Conservation (phyloP, 2,113 vertebrate species). For the Panthera tigris region DNA sequence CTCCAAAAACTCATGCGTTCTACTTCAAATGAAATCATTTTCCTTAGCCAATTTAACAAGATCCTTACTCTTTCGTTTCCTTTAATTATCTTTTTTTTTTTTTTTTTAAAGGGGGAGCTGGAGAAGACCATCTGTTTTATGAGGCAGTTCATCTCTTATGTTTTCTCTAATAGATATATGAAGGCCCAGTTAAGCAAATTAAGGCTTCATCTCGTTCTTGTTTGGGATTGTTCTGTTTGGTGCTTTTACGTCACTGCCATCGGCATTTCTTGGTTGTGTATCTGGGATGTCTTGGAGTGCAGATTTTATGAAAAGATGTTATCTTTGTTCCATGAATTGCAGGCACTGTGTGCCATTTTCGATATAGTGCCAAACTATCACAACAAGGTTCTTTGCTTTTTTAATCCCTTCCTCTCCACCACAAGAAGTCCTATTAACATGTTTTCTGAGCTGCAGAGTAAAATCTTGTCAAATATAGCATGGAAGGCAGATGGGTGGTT, state of each 20-base stretch:
- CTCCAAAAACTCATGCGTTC: conserved; percentile 40
- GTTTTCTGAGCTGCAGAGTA: conserved; percentile 53
- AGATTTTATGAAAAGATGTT: conserved; percentile 30
- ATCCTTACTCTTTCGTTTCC: conserved; percentile 33
- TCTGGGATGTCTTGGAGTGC: background rate
- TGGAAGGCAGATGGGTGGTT: conserved; percentile 46
- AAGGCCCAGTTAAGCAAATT: conserved; percentile 41
- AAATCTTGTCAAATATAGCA: conserved; percentile 50
- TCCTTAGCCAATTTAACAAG: conserved; percentile 63
- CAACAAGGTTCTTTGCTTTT: conserved; percentile 43
- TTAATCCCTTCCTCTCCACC: conserved; percentile 9
- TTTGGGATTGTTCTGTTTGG: conserved; percentile 29
- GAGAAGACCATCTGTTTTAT: conserved; percentile 63
- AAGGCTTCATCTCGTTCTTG: conserved; percentile 28
- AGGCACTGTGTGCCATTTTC: background rate
- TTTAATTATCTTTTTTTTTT: conserved; percentile 30
- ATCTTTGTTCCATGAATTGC: background rate
- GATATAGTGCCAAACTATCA: background rate
- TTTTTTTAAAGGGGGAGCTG: background rate
- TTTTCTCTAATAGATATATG: conserved; percentile 26
- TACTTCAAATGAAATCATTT: conserved; percentile 61
- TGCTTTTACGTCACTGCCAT: background rate
- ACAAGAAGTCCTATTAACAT: background rate
- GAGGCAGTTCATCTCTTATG: conserved; percentile 42
- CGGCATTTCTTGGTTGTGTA: background rate